Evolutionary conservation across 1,140 invertebrate species (phyloP).

Genomic region (Polypedilum vanderplanki): DNA sequence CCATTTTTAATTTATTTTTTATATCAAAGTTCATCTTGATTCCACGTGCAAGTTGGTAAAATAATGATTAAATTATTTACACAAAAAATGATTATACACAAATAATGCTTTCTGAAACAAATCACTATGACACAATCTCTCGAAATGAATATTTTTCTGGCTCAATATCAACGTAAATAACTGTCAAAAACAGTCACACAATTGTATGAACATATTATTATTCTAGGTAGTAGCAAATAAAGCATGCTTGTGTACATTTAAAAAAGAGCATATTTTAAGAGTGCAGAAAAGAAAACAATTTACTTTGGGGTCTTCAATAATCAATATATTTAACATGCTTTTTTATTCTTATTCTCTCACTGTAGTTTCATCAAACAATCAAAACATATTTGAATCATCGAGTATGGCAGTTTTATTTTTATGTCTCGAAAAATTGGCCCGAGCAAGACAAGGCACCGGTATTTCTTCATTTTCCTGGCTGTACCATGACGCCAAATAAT

Average conservation of each 20-base stretch:
- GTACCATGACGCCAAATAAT: conserved; percentile 70
- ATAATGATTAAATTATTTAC: too few relatives aligned
- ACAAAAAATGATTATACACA: too few relatives aligned
- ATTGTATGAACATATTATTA: too few relatives aligned
- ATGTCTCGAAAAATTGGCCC: conserved; percentile 77
- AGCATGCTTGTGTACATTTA: too few relatives aligned
- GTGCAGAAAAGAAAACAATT: too few relatives aligned
- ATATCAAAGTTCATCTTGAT: too few relatives aligned
- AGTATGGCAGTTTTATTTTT: conserved; percentile 82
- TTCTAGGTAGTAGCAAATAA: too few relatives aligned
- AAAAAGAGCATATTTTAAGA: too few relatives aligned
- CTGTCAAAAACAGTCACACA: too few relatives aligned
- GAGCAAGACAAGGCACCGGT: conserved; percentile 57
- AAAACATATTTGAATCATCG: conserved; percentile 76
- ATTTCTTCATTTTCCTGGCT: conserved; percentile 76
- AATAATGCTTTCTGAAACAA: too few relatives aligned
- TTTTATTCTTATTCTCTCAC: conserved; percentile 39
- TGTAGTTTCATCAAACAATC: conserved; percentile 80
- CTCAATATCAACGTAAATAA: conserved; percentile 30
- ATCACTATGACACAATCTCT: neutral
- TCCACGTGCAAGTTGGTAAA: too few relatives aligned
- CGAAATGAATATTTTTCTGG: conserved; percentile 37
- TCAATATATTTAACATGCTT: conserved; percentile 30
- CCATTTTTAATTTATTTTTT: too few relatives aligned
- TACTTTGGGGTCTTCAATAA: conserved; percentile 31